A percentile compares a stretch with the other conserved stretches of the same genome.
Evolutionary conservation across 2,888 invertebrate species (phyloP).

Genomic region (Drosophila niveifrons): DNA sequence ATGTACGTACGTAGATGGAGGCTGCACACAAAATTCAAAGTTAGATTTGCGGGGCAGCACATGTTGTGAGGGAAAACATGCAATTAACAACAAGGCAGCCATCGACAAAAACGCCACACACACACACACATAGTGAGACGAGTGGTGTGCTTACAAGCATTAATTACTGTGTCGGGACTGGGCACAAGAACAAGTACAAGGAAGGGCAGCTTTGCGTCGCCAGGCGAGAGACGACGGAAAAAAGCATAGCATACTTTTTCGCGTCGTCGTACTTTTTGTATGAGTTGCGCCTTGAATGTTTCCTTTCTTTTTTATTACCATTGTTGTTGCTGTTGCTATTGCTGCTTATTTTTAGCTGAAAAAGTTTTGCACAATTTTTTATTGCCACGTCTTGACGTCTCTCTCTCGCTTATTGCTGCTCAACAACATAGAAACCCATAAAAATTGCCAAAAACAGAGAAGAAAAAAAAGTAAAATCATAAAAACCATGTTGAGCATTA

Average conservation of each 20-base stretch:
- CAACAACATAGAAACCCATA: constrained; percentile 6
- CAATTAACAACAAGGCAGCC: constrained; percentile 72
- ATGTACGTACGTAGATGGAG: neutral
- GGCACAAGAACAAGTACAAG: constrained; percentile 43
- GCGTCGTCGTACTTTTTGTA: constrained; percentile 41
- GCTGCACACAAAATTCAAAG: constrained; percentile 32
- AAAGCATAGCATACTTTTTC: constrained; percentile 71
- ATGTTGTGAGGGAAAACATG: constrained; percentile 59
- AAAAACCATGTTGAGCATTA: constrained; percentile 21
- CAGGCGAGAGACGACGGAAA: constrained; percentile 24
- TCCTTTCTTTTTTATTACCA: constrained; percentile 59
- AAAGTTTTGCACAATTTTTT: constrained; percentile 48
- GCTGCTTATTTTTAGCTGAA: constrained; percentile 33
- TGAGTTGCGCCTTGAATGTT: constrained; percentile 59
- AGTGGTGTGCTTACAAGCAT: constrained; percentile 74
- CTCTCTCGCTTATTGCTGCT: constrained; percentile 7
- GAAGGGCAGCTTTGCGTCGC: constrained; percentile 35
- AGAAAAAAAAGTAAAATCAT: constrained; percentile 2
- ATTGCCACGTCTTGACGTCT: constrained; percentile 20
- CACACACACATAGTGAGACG: constrained; percentile 25
- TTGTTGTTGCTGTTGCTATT: constrained; percentile 28
- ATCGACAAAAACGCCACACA: constrained; percentile 36
- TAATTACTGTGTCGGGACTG: constrained; percentile 73
- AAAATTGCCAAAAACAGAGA: constrained; percentile 3
- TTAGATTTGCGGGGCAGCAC: constrained; percentile 57